Evolutionary conservation across 2,797 vertebrate species (phyloP), one percentile per base, ranked within the genome.

Genomic region (Calcarius lapponicus): DNA sequence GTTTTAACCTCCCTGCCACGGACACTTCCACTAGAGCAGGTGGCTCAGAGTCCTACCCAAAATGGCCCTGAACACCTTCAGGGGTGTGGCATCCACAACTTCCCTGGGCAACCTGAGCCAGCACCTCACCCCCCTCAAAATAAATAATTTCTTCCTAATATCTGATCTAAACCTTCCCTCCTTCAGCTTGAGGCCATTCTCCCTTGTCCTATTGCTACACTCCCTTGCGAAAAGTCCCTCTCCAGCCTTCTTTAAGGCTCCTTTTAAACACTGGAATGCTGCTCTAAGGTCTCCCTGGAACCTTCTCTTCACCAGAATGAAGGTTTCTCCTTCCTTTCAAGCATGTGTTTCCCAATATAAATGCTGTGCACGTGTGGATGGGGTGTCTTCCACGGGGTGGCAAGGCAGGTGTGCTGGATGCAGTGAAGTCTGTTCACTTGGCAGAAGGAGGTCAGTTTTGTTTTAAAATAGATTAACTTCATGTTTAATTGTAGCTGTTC

Each of bases 321-420:
- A 32, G 36, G 36, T 4, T 73, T 48, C 51, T 79, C 20, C 50
- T 71, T 82, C 50, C 47, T 78, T 92, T 90, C 34, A 32, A 86
- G 32, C 9, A 3, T 13, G 13, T 19, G 21, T 71, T 86, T 69
- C n/a, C 65, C 26, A 14, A n/a, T 48, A 0, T 13, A 40, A 74
- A 12, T 0, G 1, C 66, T 58, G 40, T 0, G 1, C 5, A 2
- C 6, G 7, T 26, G 29, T 31, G 32, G 17, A 43, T 42, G n/a
- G 20, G 45, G 11, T 25, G 2, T 72, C 66, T 65, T 76, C 53
- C 43, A 7, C 0, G 31, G 48, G 34, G 15, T 48, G n/a, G 62
- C 70, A 73, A 94, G 60, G 43, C 36, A 42, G 66, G 25, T 8
- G 29, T 42, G 36, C 57, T 73, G 57, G 53, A 57, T 3, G 4